phyloP scores from a whole-genome alignment of 2,888 invertebrate genomes.

The Epiblema foenella region DNA sequence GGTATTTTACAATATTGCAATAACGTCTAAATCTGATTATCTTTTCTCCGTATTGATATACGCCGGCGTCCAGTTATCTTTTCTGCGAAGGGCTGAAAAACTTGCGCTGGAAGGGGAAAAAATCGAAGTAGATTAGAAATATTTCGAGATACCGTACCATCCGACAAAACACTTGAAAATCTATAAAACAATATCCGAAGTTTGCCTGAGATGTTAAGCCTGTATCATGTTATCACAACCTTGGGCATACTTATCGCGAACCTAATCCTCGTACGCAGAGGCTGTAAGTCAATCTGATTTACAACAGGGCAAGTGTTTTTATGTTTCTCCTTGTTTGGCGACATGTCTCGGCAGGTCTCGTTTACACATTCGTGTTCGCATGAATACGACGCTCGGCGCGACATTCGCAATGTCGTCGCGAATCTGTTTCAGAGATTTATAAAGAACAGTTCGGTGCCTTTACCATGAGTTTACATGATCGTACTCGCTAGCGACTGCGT shows the following conservation, averaged over 20 bases:
- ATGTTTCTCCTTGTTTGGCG: slow-evolving; percentile 37
- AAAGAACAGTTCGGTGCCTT: too few relatives aligned
- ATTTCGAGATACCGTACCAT: background rate
- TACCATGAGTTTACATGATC: too few relatives aligned
- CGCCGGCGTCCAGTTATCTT: background rate
- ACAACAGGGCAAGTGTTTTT: slow-evolving; percentile 38
- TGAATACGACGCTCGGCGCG: background rate
- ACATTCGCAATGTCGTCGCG: background rate
- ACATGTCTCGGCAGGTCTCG: background rate
- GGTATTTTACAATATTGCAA: too few relatives aligned
- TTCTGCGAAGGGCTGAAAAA: background rate
- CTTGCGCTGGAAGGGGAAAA: background rate
- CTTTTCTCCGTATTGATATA: too few relatives aligned
- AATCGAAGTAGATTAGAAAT: background rate
- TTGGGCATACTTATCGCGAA: slow-evolving; percentile 32
- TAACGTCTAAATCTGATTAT: too few relatives aligned
- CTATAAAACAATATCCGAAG: slow-evolving; percentile 21
- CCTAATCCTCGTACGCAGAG: slow-evolving; percentile 37
- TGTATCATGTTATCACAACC: slow-evolving; percentile 12
- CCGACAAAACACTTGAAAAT: slow-evolving; percentile 22
- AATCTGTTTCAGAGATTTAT: too few relatives aligned
- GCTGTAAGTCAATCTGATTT: slow-evolving; percentile 39
- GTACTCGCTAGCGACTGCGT: too few relatives aligned
- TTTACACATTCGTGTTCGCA: background rate
- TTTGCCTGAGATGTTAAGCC: background rate